These are phyloP conservation scores for Bufo gargarizans DNA, from an alignment of 2,113 vertebrate species.

Conservation along the genomic window DNA sequence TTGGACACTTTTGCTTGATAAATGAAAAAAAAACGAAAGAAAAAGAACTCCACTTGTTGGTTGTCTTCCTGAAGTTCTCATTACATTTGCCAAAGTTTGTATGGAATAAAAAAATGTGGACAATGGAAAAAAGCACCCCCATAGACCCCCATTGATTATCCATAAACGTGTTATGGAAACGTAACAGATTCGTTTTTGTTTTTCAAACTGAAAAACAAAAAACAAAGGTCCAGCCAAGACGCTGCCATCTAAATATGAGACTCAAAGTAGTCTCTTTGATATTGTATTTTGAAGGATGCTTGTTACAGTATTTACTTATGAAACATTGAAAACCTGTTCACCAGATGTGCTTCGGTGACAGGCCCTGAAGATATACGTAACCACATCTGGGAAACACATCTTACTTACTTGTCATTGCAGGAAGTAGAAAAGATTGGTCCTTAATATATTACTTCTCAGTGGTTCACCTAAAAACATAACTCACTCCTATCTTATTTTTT, in stretches of 20 bases:
- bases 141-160: background rate
- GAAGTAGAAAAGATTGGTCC: conserved; percentile 49
- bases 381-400: conserved; percentile 75
- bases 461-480: conserved; percentile 12
- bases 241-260: background rate
- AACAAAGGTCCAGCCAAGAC: background rate
- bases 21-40: background rate
- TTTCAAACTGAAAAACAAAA: background rate
- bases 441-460: conserved; percentile 34
- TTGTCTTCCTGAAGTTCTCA: background rate
- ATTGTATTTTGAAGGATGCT: conserved; percentile 24
- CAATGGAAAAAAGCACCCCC: background rate
- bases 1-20: background rate
- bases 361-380: conserved; percentile 73
- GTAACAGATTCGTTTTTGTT: background rate
- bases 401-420: conserved; percentile 60
- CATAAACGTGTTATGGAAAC: background rate
- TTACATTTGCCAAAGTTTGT: background rate
- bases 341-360: conserved; percentile 82
- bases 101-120: background rate
- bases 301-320: conserved; percentile 37
- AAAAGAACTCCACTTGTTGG: background rate
- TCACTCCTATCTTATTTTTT: background rate
- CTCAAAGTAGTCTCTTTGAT: conserved; percentile 19
- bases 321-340: conserved; percentile 73